A percentile compares a stretch with the other conserved stretches of the same genome.
These are phyloP conservation scores for Pagrus major DNA, from an alignment of 2,113 vertebrate species.

Conservation along the genomic window DNA sequence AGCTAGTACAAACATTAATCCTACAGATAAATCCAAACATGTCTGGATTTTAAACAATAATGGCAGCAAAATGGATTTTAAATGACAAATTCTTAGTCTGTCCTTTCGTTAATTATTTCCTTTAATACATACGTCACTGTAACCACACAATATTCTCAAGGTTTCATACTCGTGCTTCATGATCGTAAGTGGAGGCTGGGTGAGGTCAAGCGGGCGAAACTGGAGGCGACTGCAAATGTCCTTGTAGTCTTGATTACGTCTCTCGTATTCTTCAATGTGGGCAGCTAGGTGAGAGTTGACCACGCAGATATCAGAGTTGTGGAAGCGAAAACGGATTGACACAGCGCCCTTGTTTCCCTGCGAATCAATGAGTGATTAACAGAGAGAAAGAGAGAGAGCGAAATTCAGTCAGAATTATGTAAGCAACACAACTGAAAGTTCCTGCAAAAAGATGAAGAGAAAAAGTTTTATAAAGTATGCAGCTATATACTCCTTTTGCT, in stretches of 20 bases:
- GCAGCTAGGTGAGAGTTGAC: conserved; percentile 97
- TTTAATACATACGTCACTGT: background rate
- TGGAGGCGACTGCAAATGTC: conserved; percentile 95
- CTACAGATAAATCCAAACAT: background rate
- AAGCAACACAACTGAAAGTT: background rate
- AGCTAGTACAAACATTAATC: background rate
- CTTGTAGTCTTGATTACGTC: conserved; percentile 95
- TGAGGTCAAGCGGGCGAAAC: conserved; percentile 87
- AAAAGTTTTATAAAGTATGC: background rate
- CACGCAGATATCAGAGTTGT: conserved; percentile 93
- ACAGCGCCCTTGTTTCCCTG: conserved; percentile 99
- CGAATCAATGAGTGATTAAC: conserved; percentile 1
- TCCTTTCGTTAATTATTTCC: too few species aligned
- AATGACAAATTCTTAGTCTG: background rate
- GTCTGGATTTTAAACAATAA: background rate
- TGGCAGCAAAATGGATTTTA: background rate
- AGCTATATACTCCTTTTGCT: background rate
- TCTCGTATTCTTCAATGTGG: conserved; percentile 92
- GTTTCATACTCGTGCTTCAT: conserved; percentile 91
- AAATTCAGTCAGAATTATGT: background rate
- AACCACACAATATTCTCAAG: background rate
- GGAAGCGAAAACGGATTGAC: conserved; percentile 93
- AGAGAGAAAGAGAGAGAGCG: background rate
- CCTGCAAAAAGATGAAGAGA: too few species aligned
- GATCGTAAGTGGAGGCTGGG: conserved; percentile 88